A percentile compares a stretch with the other conserved stretches of the same genome.
These are phyloP conservation scores for Volucella zonaria DNA, from an alignment of 2,888 invertebrate genomes.

Conservation along the genomic window DNA sequence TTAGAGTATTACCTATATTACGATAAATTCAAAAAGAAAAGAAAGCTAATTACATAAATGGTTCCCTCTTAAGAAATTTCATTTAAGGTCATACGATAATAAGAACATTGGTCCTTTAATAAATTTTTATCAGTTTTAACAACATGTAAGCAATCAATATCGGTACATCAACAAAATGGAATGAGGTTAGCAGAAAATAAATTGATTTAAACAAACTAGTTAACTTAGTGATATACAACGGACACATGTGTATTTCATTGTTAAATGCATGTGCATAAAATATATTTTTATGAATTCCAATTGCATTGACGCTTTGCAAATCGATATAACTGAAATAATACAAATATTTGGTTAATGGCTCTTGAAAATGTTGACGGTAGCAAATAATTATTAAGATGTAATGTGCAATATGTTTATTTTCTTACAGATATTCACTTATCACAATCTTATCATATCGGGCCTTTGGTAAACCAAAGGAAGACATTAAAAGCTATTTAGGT, in stretches of 20 bases:
- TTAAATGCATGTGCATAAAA: too few relatives aligned
- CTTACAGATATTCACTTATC: constrained; percentile 50
- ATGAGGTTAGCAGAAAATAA: too few relatives aligned
- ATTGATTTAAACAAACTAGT: too few relatives aligned
- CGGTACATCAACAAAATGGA: too few relatives aligned
- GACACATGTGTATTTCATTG: too few relatives aligned
- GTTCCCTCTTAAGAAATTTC: too few relatives aligned
- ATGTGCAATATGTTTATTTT: constrained; percentile 47
- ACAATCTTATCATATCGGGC: constrained; percentile 66
- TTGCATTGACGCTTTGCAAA: not conserved
- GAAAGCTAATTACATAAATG: too few relatives aligned
- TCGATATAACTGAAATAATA: not conserved
- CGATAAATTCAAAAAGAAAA: too few relatives aligned
- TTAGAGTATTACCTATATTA: too few relatives aligned
- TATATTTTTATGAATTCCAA: too few relatives aligned
- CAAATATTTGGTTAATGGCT: constrained; percentile 34
- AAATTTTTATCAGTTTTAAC: not conserved
- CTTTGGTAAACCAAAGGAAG: constrained; percentile 55
- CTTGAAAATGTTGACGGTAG: constrained; percentile 45
- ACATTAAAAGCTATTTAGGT: constrained; percentile 45
- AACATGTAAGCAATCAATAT: not conserved
- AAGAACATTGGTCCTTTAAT: not conserved
- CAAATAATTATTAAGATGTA: constrained; percentile 52
- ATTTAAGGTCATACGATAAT: too few relatives aligned
- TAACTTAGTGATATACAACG: too few relatives aligned